Evolutionary conservation across 2,888 invertebrate genomes (phyloP), one percentile per base, ranked within the genome.

Genomic region (Cacoxenus indagator): DNA sequence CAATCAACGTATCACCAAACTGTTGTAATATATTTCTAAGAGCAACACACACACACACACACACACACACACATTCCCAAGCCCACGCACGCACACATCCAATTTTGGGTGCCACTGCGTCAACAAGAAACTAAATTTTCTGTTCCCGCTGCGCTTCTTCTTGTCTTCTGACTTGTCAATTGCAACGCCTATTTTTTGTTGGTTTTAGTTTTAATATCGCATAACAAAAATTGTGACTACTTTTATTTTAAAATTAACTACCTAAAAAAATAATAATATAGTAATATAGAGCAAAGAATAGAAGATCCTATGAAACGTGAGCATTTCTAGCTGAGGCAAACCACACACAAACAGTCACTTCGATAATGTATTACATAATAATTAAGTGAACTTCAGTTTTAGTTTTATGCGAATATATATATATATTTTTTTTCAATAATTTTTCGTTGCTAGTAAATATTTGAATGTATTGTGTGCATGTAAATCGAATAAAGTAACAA

Each of bases 11-110:
- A n/a, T n/a, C n/a, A n/a, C n/a, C n/a, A n/a, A n/a, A n/a, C 61
- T 37, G 19, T 14, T 67, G 61, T 67, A 59, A 22, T 67, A n/a
- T 69, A 68, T 68, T 57, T 67, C 70, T 68, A 66, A 61, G 57
- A 51, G 70, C 67, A 29, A 59, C 70, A 65, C 8, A 14, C 6
- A 5, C 27, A 29, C 24, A 29, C 31, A 26, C 22, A 14, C 43
- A 37, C 11, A 4, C 51, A 29, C 43, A 19, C 62, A 67, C 51
- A 37, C 51, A 37, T 46, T 67, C 51, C 68, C 26, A 45, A 9
- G 17, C 54, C 24, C n/a, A 64, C 26, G 26, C 54, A 69, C 17
- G 46, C 14, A 24, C 46, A 19, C 26, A 46, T 27, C 11, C n/a
- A n/a, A n/a, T n/a, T n/a, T n/a, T n/a, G n/a, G n/a, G n/a, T n/a